Evolutionary conservation across 2,888 invertebrate species (phyloP), one percentile per base, ranked within the genome.

Genomic region (Dynastes maya): DNA sequence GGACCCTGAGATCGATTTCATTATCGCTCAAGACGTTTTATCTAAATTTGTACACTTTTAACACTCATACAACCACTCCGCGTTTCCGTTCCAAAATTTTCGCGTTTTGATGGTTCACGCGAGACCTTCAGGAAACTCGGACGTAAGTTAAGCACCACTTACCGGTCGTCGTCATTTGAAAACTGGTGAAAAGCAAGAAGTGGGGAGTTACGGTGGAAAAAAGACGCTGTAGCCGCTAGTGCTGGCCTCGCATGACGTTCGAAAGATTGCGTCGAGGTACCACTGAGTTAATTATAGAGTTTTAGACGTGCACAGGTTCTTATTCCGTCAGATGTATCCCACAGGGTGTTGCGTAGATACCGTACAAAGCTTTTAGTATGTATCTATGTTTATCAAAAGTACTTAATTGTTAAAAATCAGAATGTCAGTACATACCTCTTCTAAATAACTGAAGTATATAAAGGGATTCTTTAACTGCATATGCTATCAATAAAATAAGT

Each of bases 91-190:
- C n/a, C 27, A n/a, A 29, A 32, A 27, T 27, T 9, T 32, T 29
- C 29, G 13, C 63, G 63, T 29, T 32, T 2, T 63, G 4, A 11
- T 11, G 22, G 2, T 45, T 67, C 45, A 16, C 68, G 51, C 67
- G 67, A 68, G 32, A 37, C 27, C 22, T 65, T 37, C n/a, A 16
- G 11, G 63, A 29, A 29, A 22, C 11, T 63, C 13, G 29, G 13
- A 29, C 63, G 63, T 13, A 13, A 22, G 32, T 32, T 11, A 32
- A 27, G 68, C 27, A 29, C 68, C 68, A 68, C 68, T 68, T 68
- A 51, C 49, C 51, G 51, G 27, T 29, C 22, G 27, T 27, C 68
- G 68, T 68, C 68, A 68, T 68, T 51, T 51, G 51, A 68, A 68
- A 68, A 68, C 68, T 68, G 32, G 51, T 51, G 68, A 51, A 51